Evolutionary conservation across 1,140 invertebrate genomes (phyloP).

Genomic region (Drosophila eugracilis): DNA sequence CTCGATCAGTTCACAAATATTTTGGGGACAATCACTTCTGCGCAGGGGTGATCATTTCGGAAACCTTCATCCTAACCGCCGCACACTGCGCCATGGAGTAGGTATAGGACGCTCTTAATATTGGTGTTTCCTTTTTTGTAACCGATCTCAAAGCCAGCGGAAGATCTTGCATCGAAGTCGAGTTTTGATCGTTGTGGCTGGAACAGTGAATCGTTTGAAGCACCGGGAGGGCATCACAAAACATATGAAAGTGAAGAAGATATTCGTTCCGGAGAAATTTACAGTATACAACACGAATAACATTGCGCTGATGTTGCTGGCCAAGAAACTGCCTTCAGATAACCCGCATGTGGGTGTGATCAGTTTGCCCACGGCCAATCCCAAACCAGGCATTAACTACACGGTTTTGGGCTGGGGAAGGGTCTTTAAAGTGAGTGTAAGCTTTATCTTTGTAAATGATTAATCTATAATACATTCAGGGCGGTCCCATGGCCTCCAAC

Average conservation of each 20-base stretch:
- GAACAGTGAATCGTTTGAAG: slow-evolving; percentile 39
- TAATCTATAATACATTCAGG: too few species aligned
- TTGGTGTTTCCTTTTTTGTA: not conserved
- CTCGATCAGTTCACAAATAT: slow-evolving; percentile 34
- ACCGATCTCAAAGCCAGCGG: slow-evolving; percentile 18
- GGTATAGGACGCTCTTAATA: slow-evolving; percentile 9
- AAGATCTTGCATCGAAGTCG: slow-evolving; percentile 45
- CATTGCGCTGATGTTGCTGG: slow-evolving; percentile 43
- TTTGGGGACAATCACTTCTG: slow-evolving; percentile 63
- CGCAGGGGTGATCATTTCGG: slow-evolving; percentile 39
- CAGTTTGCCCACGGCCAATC: slow-evolving; percentile 22
- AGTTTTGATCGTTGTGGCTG: slow-evolving; percentile 44
- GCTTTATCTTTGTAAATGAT: too few species aligned
- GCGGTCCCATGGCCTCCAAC: slow-evolving; percentile 33
- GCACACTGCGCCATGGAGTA: slow-evolving; percentile 63
- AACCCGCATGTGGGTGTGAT: slow-evolving; percentile 37
- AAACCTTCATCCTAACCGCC: slow-evolving; percentile 42
- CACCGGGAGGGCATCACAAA: not conserved
- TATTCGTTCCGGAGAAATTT: slow-evolving; percentile 49
- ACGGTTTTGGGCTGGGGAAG: slow-evolving; percentile 61
- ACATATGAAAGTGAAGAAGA: slow-evolving; percentile 18
- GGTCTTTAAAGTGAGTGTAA: slow-evolving; percentile 36
- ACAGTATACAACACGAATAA: slow-evolving; percentile 54
- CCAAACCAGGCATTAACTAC: slow-evolving; percentile 21
- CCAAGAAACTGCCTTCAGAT: slow-evolving; percentile 7